Conservation (phyloP, 2,888 invertebrate species). For the Folsomia manolachei region DNA sequence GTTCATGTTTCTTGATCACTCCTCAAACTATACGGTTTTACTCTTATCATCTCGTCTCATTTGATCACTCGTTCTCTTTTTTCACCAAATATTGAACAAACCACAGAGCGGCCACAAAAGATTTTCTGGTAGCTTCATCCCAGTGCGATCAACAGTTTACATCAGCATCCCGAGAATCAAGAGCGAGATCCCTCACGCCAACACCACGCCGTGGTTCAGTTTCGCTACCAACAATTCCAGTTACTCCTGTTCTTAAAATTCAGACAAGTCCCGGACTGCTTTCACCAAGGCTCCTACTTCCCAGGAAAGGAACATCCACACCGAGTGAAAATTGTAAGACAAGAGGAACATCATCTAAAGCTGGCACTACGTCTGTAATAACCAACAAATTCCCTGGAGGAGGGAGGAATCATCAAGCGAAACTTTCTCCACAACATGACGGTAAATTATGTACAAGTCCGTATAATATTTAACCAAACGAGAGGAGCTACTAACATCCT, state of each 20-base stretch:
- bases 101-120: slow-evolving; percentile 18
- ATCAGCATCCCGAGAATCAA: slow-evolving; percentile 8
- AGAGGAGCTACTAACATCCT: too few species aligned
- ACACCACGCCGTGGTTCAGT: neutral
- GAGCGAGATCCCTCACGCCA: slow-evolving; percentile 11
- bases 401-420: slow-evolving; percentile 27
- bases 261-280: neutral
- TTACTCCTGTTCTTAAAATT: neutral
- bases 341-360: slow-evolving; percentile 23
- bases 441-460: slow-evolving; percentile 48
- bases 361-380: slow-evolving; percentile 23
- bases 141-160: slow-evolving; percentile 2
- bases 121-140: slow-evolving; percentile 6
- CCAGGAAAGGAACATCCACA: neutral
- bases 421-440: slow-evolving; percentile 42
- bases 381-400: slow-evolving; percentile 36
- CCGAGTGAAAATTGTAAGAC: slow-evolving; percentile 25
- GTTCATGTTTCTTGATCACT: neutral
- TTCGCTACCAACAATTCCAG: neutral
- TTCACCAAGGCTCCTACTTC: neutral
- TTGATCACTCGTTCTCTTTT: neutral
- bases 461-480: slow-evolving; percentile 48
- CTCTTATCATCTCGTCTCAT: neutral
- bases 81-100: neutral
- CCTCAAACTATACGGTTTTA: too few species aligned